Evolutionary conservation across 1,140 invertebrate genomes (phyloP).

Genomic region (Meteorus sp.): DNA sequence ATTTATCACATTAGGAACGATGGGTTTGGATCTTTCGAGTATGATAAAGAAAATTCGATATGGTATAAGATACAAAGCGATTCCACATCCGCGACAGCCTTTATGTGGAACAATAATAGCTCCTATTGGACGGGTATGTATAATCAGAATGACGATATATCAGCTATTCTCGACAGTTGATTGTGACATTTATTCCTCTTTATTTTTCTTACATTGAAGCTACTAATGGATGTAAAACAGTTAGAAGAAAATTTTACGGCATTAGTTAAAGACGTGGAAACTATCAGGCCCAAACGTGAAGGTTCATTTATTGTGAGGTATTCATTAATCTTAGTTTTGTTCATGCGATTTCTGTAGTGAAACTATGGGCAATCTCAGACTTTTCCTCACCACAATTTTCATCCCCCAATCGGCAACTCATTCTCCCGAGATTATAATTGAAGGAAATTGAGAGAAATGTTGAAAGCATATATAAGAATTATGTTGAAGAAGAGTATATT

Average conservation of each 20-base stretch:
- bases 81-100: constrained; percentile 67
- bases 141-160: not conserved
- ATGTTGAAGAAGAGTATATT: not conserved
- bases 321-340: no score
- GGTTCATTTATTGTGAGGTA: constrained; percentile 71
- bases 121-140: constrained; percentile 67
- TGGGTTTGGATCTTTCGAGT: constrained; percentile 64
- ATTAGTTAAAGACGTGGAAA: constrained; percentile 67
- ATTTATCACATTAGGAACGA: constrained; percentile 56
- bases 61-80: constrained; percentile 69
- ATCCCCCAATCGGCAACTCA: no score
- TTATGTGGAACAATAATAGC: constrained; percentile 70
- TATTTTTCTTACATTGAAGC: constrained; percentile 52
- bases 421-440: no score
- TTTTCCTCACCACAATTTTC: no score
- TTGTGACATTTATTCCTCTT: not conserved
- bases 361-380: no score
- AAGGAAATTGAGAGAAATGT: no score
- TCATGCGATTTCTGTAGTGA: no score
- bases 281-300: constrained; percentile 63
- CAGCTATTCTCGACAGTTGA: not conserved
- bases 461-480: not conserved
- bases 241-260: constrained; percentile 72
- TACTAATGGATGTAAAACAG: constrained; percentile 70
- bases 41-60: constrained; percentile 66